These are phyloP conservation scores for Teleopsis dalmanni DNA, from an alignment of 1,140 invertebrate genomes.

Conservation along the genomic window DNA sequence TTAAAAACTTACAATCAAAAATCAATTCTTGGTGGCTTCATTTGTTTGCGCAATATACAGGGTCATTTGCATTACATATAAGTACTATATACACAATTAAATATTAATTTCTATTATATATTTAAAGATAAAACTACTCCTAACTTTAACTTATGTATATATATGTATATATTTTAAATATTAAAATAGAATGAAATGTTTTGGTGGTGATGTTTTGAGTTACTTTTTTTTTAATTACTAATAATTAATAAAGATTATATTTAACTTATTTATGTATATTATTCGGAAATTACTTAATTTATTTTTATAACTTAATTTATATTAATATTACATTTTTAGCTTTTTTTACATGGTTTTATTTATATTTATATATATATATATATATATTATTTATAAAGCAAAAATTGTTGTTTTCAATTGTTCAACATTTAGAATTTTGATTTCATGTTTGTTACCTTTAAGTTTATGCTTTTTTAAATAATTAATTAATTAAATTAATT, in stretches of 20 bases:
- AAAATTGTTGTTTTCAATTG: constrained; percentile 18
- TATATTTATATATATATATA: constrained; percentile 5
- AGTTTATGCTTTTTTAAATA: background rate
- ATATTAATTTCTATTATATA: background rate
- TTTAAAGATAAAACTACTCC: constrained; percentile 6
- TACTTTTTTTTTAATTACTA: too few relatives aligned
- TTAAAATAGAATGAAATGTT: background rate
- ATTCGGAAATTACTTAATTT: too few relatives aligned
- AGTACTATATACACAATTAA: background rate
- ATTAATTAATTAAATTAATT: too few relatives aligned
- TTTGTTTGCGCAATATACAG: constrained; percentile 25
- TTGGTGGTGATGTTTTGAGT: too few relatives aligned
- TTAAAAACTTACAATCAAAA: constrained; percentile 18
- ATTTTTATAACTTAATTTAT: background rate
- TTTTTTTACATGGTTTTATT: constrained; percentile 16
- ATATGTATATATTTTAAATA: background rate
- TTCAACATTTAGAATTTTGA: constrained; percentile 15
- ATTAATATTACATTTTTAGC: constrained; percentile 25
- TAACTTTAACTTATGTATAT: background rate
- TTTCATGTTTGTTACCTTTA: background rate
- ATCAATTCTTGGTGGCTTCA: constrained; percentile 43
- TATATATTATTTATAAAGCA: constrained; percentile 16
- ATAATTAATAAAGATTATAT: too few relatives aligned
- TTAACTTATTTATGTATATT: too few relatives aligned
- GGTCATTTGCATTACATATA: constrained; percentile 1